Conservation (phyloP, 1,140 invertebrate species). For the Drosophila carrolli region DNA sequence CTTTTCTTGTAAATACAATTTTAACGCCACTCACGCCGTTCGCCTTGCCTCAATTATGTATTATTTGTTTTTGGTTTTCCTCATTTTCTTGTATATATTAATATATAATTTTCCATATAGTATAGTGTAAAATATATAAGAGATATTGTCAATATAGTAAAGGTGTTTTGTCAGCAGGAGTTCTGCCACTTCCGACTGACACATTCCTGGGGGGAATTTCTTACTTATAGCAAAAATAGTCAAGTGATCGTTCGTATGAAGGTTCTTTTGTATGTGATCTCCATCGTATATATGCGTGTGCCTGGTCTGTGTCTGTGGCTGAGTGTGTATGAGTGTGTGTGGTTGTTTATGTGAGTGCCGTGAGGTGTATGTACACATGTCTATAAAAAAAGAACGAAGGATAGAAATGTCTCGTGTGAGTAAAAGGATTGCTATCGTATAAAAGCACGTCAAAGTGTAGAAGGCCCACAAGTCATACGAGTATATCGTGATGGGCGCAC, state of each 20-base stretch:
- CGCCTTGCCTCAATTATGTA: constrained; percentile 38
- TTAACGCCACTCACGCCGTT: constrained; percentile 53
- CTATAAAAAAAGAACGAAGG: constrained; percentile 61
- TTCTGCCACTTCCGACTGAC: constrained; percentile 74
- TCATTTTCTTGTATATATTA: constrained; percentile 80
- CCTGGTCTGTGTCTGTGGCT: constrained; percentile 16
- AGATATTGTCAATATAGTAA: constrained; percentile 84
- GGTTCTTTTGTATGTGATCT: constrained; percentile 62
- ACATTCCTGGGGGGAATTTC: constrained; percentile 81
- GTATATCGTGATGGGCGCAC: constrained; percentile 17
- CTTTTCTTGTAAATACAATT: constrained; percentile 77
- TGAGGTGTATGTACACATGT: constrained; percentile 75
- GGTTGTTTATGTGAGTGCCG: constrained; percentile 23
- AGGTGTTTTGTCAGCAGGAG: constrained; percentile 83
- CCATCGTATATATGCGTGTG: constrained; percentile 48
- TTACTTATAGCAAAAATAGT: constrained; percentile 83
- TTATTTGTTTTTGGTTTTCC: constrained; percentile 53
- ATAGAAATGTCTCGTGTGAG: constrained; percentile 55
- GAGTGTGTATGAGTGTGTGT: constrained; percentile 20
- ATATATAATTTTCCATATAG: constrained; percentile 80
- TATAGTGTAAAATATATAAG: constrained; percentile 84
- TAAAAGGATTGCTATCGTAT: constrained; percentile 63
- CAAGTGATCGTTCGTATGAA: constrained; percentile 81
- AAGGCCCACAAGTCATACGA: constrained; percentile 53
- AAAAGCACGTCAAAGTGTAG: constrained; percentile 67